Conservation (phyloP, 2,797 vertebrate species). For the Alca torda region DNA sequence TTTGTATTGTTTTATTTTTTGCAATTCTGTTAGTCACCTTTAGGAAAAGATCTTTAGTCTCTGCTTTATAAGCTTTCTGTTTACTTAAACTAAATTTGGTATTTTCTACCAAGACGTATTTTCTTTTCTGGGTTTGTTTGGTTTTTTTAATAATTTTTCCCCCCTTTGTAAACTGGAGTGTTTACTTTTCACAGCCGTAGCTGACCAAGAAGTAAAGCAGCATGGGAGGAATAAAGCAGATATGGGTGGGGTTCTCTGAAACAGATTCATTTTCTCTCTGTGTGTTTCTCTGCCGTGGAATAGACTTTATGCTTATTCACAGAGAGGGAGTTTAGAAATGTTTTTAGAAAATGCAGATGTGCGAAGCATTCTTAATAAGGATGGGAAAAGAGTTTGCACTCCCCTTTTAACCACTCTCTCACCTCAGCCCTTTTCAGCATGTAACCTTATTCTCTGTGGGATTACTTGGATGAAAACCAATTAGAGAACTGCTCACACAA, state of each 20-base stretch:
- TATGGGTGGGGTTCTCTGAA: slow-evolving; percentile 27
- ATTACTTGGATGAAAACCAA: slow-evolving; percentile 83
- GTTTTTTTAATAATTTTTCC: not conserved
- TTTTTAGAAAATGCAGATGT: slow-evolving; percentile 73
- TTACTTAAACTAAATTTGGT: not conserved
- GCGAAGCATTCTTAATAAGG: slow-evolving; percentile 77
- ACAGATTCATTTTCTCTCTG: slow-evolving; percentile 33
- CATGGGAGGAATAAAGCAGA: not conserved
- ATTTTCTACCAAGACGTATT: not conserved
- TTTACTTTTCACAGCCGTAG: slow-evolving; percentile 12
- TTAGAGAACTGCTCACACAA: slow-evolving; percentile 77
- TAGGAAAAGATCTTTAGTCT: not conserved
- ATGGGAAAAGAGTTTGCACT: slow-evolving; percentile 75
- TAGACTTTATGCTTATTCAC: slow-evolving; percentile 62
- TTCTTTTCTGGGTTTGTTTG: not conserved
- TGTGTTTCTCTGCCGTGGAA: not conserved
- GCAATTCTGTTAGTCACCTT: not conserved
- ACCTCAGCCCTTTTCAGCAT: slow-evolving; percentile 79
- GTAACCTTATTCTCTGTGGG: slow-evolving; percentile 81
- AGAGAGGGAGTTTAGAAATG: slow-evolving; percentile 66
- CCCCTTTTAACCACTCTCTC: slow-evolving; percentile 77
- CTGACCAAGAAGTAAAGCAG: slow-evolving; percentile 31
- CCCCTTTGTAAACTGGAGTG: not conserved
- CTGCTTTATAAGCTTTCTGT: not conserved
- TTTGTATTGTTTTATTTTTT: not conserved